Evolutionary conservation across 1,140 invertebrate species (phyloP).

Genomic region (Pantala flavescens): DNA sequence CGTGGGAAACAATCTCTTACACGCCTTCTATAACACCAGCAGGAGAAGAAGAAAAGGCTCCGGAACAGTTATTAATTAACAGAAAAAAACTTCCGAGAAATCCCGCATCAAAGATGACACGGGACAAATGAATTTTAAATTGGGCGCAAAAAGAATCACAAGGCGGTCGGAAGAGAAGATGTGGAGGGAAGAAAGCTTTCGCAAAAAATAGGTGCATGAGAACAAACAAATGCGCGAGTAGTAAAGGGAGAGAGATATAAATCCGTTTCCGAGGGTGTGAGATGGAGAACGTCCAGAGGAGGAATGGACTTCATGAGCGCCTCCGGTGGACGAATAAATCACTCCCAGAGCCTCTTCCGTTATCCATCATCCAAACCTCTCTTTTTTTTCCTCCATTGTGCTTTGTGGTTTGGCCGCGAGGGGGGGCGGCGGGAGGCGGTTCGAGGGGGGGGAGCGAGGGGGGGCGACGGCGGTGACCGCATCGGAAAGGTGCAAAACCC

Average conservation of each 20-base stretch:
- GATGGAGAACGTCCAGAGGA: background rate
- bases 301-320: background rate
- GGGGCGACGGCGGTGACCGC: background rate
- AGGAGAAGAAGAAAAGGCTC: background rate
- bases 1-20: no score
- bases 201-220: background rate
- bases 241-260: background rate
- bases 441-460: background rate
- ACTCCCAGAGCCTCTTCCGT: background rate
- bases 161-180: background rate
- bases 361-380: background rate
- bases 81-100: background rate
- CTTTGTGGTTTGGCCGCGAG: background rate
- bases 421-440: background rate
- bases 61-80: background rate
- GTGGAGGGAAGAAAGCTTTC: background rate
- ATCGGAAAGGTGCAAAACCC: constrained; percentile 4
- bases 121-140: background rate
- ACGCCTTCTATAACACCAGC: background rate
- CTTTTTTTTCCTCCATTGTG: background rate
- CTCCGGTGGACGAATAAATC: constrained; percentile 7
- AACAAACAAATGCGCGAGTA: background rate
- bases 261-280: background rate
- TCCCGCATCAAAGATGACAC: background rate
- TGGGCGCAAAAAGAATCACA: background rate